Evolutionary conservation across 1,140 invertebrate genomes (phyloP).

Genomic region (Amyelois transitella): DNA sequence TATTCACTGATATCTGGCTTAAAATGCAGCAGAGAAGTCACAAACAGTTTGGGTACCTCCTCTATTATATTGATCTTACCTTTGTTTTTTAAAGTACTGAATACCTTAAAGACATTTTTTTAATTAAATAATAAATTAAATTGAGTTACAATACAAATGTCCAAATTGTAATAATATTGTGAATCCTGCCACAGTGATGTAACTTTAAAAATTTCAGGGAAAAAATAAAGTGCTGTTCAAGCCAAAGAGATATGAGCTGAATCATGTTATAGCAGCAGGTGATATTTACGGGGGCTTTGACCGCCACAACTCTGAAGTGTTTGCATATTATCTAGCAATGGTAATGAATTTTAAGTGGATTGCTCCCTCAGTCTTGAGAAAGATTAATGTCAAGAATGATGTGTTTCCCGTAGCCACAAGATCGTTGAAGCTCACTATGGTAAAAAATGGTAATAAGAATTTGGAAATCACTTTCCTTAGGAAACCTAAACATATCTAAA

Average conservation of each 20-base stretch:
- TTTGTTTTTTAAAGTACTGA: neutral
- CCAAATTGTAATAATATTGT: neutral
- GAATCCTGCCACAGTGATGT: neutral
- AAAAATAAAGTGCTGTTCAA: slow-evolving; percentile 91
- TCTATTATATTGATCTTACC: neutral
- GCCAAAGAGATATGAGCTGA: slow-evolving; percentile 89
- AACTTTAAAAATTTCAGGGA: slow-evolving; percentile 60
- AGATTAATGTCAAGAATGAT: slow-evolving; percentile 84
- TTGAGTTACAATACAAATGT: neutral
- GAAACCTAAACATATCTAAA: too few relatives aligned
- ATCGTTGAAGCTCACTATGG: slow-evolving; percentile 78
- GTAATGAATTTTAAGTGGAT: slow-evolving; percentile 85
- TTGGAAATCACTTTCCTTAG: too few relatives aligned
- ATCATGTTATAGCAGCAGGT: slow-evolving; percentile 83
- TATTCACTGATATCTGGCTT: neutral
- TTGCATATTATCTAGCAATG: slow-evolving; percentile 91
- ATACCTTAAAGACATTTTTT: neutral
- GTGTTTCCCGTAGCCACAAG: slow-evolving; percentile 81
- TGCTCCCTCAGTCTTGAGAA: slow-evolving; percentile 86
- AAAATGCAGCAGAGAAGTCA: neutral
- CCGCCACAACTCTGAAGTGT: slow-evolving; percentile 95
- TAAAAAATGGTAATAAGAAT: slow-evolving; percentile 53
- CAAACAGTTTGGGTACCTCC: neutral
- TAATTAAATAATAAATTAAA: too few relatives aligned
- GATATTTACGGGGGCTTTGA: slow-evolving; percentile 92